phyloP scores from a whole-genome alignment of 2,888 invertebrate genomes.

The Monopis laevigella region DNA sequence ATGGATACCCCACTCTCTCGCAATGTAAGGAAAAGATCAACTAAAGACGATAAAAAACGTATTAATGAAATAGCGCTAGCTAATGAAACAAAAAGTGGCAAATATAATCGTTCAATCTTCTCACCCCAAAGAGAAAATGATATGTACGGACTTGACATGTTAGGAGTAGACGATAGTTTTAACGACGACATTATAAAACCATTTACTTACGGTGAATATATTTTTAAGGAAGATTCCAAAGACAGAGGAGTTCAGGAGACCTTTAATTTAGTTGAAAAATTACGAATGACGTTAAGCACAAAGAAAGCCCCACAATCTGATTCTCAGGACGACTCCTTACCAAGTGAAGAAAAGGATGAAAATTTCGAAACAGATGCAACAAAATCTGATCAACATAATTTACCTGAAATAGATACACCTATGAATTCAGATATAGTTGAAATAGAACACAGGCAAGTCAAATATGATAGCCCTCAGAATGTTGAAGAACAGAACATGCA shows the following conservation, averaged over 20 bases:
- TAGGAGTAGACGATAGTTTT: constrained; percentile 73
- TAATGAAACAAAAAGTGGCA: constrained; percentile 46
- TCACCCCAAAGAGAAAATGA: constrained; percentile 74
- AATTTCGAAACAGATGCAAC: background rate
- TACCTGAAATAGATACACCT: background rate
- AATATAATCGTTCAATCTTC: constrained; percentile 72
- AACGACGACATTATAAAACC: constrained; percentile 73
- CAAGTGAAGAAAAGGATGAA: constrained; percentile 19
- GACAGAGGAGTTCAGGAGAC: constrained; percentile 84
- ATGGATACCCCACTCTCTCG: constrained; percentile 35
- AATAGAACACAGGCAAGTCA: background rate
- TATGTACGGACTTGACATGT: constrained; percentile 71
- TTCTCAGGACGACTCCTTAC: constrained; percentile 46
- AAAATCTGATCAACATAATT: background rate
- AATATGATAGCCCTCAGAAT: background rate
- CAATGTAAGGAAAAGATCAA: constrained; percentile 39
- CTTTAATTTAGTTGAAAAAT: constrained; percentile 83
- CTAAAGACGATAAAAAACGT: constrained; percentile 48
- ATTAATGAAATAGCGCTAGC: constrained; percentile 51
- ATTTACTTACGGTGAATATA: constrained; percentile 70
- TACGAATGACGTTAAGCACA: constrained; percentile 75
- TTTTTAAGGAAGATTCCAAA: constrained; percentile 81
- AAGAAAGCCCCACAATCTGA: constrained; percentile 70
- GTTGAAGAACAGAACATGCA: background rate
- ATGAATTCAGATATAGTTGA: too few relatives aligned